A percentile compares a stretch with the other conserved stretches of the same genome.
phyloP scores from a whole-genome alignment of 2,113 vertebrate genomes.

The Myrmecobius fasciatus region DNA sequence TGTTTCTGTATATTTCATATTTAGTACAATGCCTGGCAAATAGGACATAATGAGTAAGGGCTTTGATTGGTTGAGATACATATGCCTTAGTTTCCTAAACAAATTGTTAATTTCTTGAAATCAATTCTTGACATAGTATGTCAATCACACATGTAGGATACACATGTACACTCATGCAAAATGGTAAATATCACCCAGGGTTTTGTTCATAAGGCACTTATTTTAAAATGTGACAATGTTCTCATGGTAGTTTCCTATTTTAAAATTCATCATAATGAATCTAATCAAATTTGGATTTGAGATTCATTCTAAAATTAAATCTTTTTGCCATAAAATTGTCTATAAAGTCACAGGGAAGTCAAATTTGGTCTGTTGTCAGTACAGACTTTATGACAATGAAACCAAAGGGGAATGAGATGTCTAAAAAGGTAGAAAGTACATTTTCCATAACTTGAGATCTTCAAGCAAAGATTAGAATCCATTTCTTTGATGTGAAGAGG shows the following conservation, averaged over 20 bases:
- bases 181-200: not conserved
- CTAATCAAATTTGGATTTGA: not conserved
- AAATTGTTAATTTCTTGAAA: not conserved
- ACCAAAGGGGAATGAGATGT: not conserved
- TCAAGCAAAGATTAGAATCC: not conserved
- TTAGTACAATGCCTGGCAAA: not conserved
- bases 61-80: not conserved
- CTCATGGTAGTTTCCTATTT: not conserved
- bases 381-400: not conserved
- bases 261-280: not conserved
- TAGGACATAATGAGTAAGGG: not conserved
- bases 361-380: not conserved
- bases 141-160: not conserved
- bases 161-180: not conserved
- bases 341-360: not conserved
- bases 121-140: not conserved
- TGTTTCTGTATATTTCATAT: not conserved
- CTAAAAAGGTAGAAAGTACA: not conserved
- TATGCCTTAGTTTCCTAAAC: not conserved
- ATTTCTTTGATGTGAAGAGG: not conserved
- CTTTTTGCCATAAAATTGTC: not conserved
- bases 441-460: not conserved
- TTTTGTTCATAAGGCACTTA: not conserved
- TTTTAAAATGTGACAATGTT: not conserved
- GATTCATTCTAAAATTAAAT: not conserved